phyloP scores from a whole-genome alignment of 2,797 vertebrate species.

The Orestias chungarensis region DNA sequence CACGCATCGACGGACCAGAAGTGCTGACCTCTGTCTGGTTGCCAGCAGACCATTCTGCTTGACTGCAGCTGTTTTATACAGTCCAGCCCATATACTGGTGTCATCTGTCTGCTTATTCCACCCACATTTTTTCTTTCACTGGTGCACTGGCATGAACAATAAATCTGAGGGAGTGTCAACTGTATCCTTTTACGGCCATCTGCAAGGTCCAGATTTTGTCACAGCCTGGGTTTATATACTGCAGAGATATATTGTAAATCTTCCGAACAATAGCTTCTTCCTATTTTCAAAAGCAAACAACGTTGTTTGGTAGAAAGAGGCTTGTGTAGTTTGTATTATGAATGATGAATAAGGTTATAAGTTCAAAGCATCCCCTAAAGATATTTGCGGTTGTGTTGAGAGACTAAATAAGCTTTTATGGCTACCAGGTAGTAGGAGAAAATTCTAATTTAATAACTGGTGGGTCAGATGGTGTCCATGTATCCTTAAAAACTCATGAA shows the following conservation, averaged over 20 bases:
- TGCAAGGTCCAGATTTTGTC: conserved; percentile 56
- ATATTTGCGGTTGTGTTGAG: conserved; percentile 3
- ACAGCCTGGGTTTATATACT: conserved; percentile 42
- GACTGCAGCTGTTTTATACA: conserved; percentile 32
- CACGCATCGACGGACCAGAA: conserved; percentile 40
- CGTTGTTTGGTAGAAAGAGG: background rate
- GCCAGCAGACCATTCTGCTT: conserved; percentile 29
- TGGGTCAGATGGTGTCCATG: too few relatives aligned
- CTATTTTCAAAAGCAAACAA: background rate
- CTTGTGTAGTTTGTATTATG: background rate
- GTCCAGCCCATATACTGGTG: conserved; percentile 17
- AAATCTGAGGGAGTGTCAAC: conserved; percentile 53
- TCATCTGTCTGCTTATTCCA: conserved; percentile 52
- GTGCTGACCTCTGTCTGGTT: conserved; percentile 26
- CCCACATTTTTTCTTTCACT: conserved; percentile 17
- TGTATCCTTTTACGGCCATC: conserved; percentile 54
- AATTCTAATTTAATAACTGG: too few relatives aligned
- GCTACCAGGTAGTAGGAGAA: conserved; percentile 9
- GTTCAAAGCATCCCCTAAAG: background rate
- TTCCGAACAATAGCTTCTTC: conserved; percentile 10
- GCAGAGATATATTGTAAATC: conserved; percentile 13
- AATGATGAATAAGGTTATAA: background rate
- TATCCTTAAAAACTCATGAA: too few relatives aligned
- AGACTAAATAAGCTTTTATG: conserved; percentile 17
- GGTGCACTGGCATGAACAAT: conserved; percentile 46